A percentile compares a stretch with the other conserved stretches of the same genome.
Conservation (phyloP, 2,113 vertebrate genomes). For the Phalacrocorax aristotelis region DNA sequence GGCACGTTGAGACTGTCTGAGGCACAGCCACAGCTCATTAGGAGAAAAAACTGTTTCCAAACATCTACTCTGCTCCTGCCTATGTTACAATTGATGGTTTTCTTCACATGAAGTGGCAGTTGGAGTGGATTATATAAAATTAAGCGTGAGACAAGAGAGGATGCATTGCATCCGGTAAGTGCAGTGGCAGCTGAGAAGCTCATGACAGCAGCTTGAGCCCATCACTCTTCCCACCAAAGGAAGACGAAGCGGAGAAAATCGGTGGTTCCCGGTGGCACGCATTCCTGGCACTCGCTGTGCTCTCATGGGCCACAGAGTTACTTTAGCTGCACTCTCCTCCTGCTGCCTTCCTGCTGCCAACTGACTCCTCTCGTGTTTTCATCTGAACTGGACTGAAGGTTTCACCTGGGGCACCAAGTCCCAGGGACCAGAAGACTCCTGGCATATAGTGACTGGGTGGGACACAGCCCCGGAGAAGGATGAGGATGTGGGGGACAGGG, state of each 20-base stretch:
- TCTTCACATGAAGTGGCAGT: background rate
- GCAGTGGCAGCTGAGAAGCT: background rate
- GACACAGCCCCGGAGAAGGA: background rate
- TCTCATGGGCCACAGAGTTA: background rate
- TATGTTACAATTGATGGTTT: background rate
- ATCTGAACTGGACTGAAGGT: background rate
- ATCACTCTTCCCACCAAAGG: background rate
- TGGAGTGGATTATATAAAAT: background rate
- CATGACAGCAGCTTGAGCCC: background rate
- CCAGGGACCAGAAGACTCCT: background rate
- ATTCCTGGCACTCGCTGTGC: background rate
- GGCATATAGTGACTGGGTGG: background rate
- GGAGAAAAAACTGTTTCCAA: background rate
- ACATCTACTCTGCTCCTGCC: background rate
- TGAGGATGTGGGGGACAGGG: background rate
- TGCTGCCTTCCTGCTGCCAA: background rate
- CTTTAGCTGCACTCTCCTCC: background rate
- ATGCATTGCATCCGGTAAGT: background rate
- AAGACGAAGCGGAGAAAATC: background rate
- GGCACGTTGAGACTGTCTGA: background rate
- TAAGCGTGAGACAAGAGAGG: background rate
- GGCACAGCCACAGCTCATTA: background rate
- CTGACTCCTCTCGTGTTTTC: background rate
- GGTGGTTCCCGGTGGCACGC: background rate
- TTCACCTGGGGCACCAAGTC: background rate